Evolutionary conservation across 1,140 invertebrate species (phyloP), one percentile per base, ranked within the genome.

Genomic region (Zaprionus tsacasi): DNA sequence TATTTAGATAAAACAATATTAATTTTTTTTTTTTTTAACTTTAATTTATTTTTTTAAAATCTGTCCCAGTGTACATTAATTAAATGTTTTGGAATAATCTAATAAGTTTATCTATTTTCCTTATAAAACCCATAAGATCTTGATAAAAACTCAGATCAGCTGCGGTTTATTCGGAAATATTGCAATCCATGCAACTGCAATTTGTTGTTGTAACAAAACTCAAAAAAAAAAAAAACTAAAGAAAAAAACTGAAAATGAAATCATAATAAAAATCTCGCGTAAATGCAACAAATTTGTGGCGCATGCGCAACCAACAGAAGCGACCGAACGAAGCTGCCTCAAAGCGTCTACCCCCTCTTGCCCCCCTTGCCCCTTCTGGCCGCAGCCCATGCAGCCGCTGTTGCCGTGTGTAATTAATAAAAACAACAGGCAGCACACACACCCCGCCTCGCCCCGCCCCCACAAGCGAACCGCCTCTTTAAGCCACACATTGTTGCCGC

Each of bases 211-310:
- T 50, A 33, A 61, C 55, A 68, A 68, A 50, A 50, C n/a, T 17
- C 10, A 8, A 15, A 36, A 58, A 38, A 12, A 38, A 21, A 21
- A 21, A 52, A 59, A 45, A 30, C 7, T n/a, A n/a, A 40, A 50
- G 48, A 72, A 17, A 36, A 70, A 56, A 70, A 65, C 50, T 64
- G 72, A 76, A 76, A 76, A 76, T 65, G 73, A 76, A 76, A 76
- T 76, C 73, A 72, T 76, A 76, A 71, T 76, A 76, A 66, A 76
- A 71, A 76, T 76, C 73, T 76, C 61, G 69, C 69, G 48, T 76
- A 76, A 76, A 76, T 76, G 73, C 73, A 76, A 76, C 69, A 76
- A 76, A 76, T 76, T 76, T 72, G 73, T 60, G 73, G 73, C 73
- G 73, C 73, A 76, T 76, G 73, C 73, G 73, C 73, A 76, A 65